Evolutionary conservation across 1,140 invertebrate genomes (phyloP), one percentile per base, ranked within the genome.

Genomic region (Sipha flava): DNA sequence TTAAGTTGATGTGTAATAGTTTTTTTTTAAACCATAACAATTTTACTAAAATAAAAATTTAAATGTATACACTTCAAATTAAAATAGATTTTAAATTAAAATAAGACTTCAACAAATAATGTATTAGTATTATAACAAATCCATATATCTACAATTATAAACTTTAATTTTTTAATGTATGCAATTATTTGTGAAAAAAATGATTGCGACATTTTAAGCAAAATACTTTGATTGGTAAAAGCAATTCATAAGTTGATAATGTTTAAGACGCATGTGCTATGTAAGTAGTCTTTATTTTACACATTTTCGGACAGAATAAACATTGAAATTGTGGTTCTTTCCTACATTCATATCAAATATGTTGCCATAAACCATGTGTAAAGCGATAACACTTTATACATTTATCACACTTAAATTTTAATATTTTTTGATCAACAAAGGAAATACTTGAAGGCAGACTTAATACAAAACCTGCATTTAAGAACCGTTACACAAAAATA

Each of bases 251-350:
- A 77, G 73, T 23, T 77, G 18, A 57, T 40, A 59, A 79, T 86
- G 84, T 43, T 84, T 85, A 45, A 85, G 84, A 23, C 84, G 83
- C 26, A 86, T 81, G 64, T 86, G 85, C 0, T 85, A 86, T 23
- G 77, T 81, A 23, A 90, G 87, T 88, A 45, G 86, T 86, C 80
- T 88, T 89, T 68, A 88, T 88, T 23, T 89, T 87, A 3, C 88
- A 86, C 81, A 86, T 86, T 81, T 90, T 88, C 2, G 87, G 83
- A 72, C 89, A 90, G 81, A 88, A 85, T 18, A 85, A 85, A 83
- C 90, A 90, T 81, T 87, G 85, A 79, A 89, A 88, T n/a, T 87
- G 86, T 0, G 89, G 89, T 82, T 86, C 85, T 73, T 87, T 87
- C 43, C 88, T 88, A 81, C 89, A 90, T 81, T 89, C 88, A 83